These are phyloP conservation scores for Maniola hyperantus DNA, from an alignment of 2,888 invertebrate species.

Conservation along the genomic window DNA sequence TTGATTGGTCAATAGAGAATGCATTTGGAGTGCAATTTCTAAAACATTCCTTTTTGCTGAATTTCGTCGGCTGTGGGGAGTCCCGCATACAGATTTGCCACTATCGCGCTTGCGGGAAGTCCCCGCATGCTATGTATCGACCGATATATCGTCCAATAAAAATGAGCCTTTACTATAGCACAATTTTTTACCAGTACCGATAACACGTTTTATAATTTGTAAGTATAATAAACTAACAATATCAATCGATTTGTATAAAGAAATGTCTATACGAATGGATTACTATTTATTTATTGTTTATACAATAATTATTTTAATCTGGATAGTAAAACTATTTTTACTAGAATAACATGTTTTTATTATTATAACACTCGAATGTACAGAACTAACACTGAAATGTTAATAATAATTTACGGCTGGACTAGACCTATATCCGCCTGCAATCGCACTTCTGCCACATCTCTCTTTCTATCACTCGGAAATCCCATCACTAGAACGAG, in stretches of 20 bases:
- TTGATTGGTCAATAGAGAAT: background rate
- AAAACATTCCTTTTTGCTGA: no score
- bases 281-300: conserved; percentile 9
- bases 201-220: conserved; percentile 1
- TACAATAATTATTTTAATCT: background rate
- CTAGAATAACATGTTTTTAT: conserved; percentile 10
- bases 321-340: conserved; percentile 10
- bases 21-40: no score
- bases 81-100: no score
- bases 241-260: background rate
- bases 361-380: background rate
- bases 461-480: no score
- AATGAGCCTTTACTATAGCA: conserved; percentile 3
- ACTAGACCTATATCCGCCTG: background rate
- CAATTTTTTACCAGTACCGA: conserved; percentile 8
- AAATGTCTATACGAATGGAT: background rate
- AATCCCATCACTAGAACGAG: no score
- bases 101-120: background rate
- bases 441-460: background rate
- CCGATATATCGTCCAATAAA: background rate
- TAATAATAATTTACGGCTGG: background rate
- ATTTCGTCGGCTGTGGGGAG: no score
- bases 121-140: background rate
- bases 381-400: background rate
- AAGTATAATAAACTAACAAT: background rate